Base-by-base conservation (phyloP, 2,888 invertebrate genomes). In the Trichogramma evanescens region DNA sequence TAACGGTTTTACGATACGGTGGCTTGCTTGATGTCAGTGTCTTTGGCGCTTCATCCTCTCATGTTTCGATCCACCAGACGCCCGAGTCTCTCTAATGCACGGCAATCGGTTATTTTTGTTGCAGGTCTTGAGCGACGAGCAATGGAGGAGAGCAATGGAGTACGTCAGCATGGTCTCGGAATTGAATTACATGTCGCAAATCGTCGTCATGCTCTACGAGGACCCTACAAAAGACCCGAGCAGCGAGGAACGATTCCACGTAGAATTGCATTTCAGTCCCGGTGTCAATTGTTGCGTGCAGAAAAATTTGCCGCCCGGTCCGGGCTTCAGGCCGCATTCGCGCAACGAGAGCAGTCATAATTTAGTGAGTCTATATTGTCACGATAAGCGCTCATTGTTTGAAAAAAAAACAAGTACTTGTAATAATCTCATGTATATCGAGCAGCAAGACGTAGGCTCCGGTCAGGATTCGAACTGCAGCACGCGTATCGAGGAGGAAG, bases 151-250 rank as follows among this genome's bases (percentile, higher is more conserved):
- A 63, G 98, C 99, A 0, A 95, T 98, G 95, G 95, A 98, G 74
- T 99, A 98, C 76, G 90, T 99, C 39, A 93, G 93, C 26, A 93
- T 94, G 84, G 96, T 98, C 5, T 94, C 97, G 0, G 99, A 99
- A 79, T 84, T 99, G 42, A 99, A 99, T 82, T 99, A 99, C 80
- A 95, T 99, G 93, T 96, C 97, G 4, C 98, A 99, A 80, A 93
- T 99, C 62, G 97, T 97, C 1, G 93, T 99, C 40, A 95, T 99
- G 95, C 81, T 96, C 1, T 99, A 99, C 75, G 99, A 99, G 80
- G 99, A 99, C 80, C 97, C 95, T 5, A 96, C 93, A 0, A 96
- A 97, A 80, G 95, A 93, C 80, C 91, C 90, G 0, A 86, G 84
- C 56, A 94, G 94, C 0, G 93, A 94, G 73, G 93, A 93, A 77